Percentiles rank a stretch among this genome's conserved stretches.
These are phyloP conservation scores for Cheilosia grossa DNA, from an alignment of 2,888 invertebrate genomes.

Conservation along the genomic window DNA sequence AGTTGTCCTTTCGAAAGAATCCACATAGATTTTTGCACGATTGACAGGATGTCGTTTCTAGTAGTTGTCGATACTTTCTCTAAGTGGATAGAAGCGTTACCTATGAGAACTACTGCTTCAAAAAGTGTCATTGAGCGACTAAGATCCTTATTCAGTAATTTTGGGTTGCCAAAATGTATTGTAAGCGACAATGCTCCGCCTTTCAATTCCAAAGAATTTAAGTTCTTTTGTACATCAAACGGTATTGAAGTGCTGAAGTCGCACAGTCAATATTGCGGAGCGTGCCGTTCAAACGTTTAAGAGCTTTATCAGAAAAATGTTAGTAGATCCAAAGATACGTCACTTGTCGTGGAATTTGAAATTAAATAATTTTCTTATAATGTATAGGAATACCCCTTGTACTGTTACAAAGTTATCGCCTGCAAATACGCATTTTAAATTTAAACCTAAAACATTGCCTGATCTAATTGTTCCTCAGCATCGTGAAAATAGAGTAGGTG, in stretches of 20 bases:
- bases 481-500: neutral
- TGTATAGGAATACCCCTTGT: slow-evolving; percentile 20
- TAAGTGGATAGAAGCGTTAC: slow-evolving; percentile 24
- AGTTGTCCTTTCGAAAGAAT: slow-evolving; percentile 69
- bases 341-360: neutral
- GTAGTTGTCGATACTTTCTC: slow-evolving; percentile 9
- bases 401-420: slow-evolving; percentile 8
- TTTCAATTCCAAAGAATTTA: slow-evolving; percentile 13
- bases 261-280: slow-evolving; percentile 75
- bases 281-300: slow-evolving; percentile 75
- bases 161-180: slow-evolving; percentile 9
- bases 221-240: slow-evolving; percentile 15
- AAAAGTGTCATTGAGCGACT: slow-evolving; percentile 5
- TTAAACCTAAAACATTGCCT: slow-evolving; percentile 1
- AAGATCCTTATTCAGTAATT: slow-evolving; percentile 10
- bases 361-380: slow-evolving; percentile 2
- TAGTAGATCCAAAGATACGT: neutral
- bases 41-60: neutral
- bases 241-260: slow-evolving; percentile 2
- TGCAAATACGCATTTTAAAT: slow-evolving; percentile 6
- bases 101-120: neutral
- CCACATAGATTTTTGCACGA: slow-evolving; percentile 64
- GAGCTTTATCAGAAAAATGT: slow-evolving; percentile 59
- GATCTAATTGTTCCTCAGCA: neutral
- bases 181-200: slow-evolving; percentile 31